Evolutionary conservation across 2,888 invertebrate genomes (phyloP).

Genomic region (Balanococcus diminutus): DNA sequence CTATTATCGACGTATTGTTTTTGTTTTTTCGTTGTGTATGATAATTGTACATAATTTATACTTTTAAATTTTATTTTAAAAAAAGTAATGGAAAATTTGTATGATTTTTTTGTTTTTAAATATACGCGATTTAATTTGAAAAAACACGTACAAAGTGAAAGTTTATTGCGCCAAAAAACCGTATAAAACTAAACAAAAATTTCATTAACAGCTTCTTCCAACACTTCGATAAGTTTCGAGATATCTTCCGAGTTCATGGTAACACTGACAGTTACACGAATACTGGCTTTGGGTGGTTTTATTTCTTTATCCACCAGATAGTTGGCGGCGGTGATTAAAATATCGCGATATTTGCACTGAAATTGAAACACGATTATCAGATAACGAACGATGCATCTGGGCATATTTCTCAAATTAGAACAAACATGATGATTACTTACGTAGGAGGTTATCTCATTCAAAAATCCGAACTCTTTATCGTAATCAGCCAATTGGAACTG

Average conservation of each 20-base stretch:
- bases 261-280: constrained; percentile 74
- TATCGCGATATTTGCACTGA: constrained; percentile 69
- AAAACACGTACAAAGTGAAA: neutral
- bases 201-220: constrained; percentile 15
- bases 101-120: neutral
- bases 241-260: constrained; percentile 71
- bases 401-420: too few relatives aligned
- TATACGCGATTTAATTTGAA: neutral
- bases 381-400: constrained; percentile 26
- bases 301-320: constrained; percentile 74
- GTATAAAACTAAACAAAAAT: neutral
- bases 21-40: constrained; percentile 4
- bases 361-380: constrained; percentile 56
- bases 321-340: constrained; percentile 73
- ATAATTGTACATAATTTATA: neutral
- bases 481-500: constrained; percentile 62
- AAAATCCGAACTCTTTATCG: neutral
- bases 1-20: constrained; percentile 17
- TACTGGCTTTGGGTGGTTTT: constrained; percentile 72
- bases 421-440: too few relatives aligned
- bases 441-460: neutral
- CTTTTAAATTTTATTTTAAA: constrained; percentile 4
- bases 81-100: constrained; percentile 30
- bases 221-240: neutral
- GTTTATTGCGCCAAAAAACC: neutral